These are phyloP conservation scores for Propsilocerus akamusi DNA, from an alignment of 1,140 invertebrate genomes.

Conservation along the genomic window DNA sequence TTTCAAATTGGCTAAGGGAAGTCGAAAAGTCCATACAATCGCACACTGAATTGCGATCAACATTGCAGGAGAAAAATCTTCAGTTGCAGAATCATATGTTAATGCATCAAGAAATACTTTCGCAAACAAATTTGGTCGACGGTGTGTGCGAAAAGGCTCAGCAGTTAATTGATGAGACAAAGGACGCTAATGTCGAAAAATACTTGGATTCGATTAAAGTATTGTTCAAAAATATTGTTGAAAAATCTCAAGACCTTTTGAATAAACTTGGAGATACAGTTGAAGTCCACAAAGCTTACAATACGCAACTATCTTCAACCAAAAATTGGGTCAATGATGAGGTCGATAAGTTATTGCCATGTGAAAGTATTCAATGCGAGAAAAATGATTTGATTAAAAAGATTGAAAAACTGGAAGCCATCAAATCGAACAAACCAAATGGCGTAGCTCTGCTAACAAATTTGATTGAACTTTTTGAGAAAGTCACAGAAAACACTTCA, in stretches of 20 bases:
- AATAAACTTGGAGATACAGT: constrained; percentile 72
- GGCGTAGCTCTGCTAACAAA: constrained; percentile 51
- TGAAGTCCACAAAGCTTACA: constrained; percentile 64
- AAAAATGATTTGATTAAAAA: constrained; percentile 57
- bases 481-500: constrained; percentile 66
- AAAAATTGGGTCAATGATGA: constrained; percentile 63
- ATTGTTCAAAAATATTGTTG: constrained; percentile 72
- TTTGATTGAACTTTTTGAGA: constrained; percentile 42
- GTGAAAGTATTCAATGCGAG: constrained; percentile 62
- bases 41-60: constrained; percentile 76
- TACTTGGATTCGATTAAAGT: constrained; percentile 79
- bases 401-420: constrained; percentile 42
- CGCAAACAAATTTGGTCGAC: constrained; percentile 75
- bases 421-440: constrained; percentile 48
- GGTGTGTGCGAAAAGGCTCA: constrained; percentile 83
- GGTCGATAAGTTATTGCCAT: constrained; percentile 52
- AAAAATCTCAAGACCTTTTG: constrained; percentile 69
- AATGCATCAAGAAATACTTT: constrained; percentile 88
- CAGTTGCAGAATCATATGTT: constrained; percentile 89
- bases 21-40: constrained; percentile 81
- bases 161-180: constrained; percentile 71
- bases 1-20: constrained; percentile 82
- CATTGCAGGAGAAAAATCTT: constrained; percentile 83
- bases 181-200: constrained; percentile 66
- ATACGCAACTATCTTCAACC: constrained; percentile 47